Percentiles rank a stretch among this genome's conserved stretches.
phyloP scores from a whole-genome alignment of 2,797 vertebrate genomes.

The Nasua narica region DNA sequence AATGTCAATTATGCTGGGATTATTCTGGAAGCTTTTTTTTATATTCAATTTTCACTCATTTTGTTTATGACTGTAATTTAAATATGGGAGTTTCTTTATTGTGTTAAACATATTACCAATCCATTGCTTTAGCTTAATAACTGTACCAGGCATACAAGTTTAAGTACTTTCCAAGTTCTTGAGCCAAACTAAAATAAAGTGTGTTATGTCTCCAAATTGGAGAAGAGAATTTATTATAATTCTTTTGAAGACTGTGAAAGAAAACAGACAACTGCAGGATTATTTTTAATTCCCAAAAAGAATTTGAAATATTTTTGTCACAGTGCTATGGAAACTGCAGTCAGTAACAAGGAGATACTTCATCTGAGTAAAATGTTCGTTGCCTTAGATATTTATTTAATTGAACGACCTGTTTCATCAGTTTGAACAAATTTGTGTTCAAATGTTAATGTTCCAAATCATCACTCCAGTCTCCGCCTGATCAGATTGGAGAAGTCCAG shows the following conservation, averaged over 20 bases:
- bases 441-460: neutral
- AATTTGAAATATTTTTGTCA: constrained; percentile 55
- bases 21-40: constrained; percentile 39
- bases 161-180: constrained; percentile 56
- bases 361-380: neutral
- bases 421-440: neutral
- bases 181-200: constrained; percentile 64
- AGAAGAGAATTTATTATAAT: constrained; percentile 57
- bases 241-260: constrained; percentile 53
- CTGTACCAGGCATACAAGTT: neutral
- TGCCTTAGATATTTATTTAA: constrained; percentile 25
- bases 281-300: constrained; percentile 60
- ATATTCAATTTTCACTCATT: constrained; percentile 45
- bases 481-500: neutral
- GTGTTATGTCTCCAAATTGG: constrained; percentile 34
- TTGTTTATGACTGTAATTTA: constrained; percentile 46
- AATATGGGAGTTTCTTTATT: constrained; percentile 53
- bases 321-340: constrained; percentile 43
- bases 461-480: neutral
- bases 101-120: constrained; percentile 35
- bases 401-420: neutral
- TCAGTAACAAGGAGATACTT: neutral
- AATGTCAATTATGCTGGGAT: constrained; percentile 69
- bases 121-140: constrained; percentile 30
- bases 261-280: constrained; percentile 60